A percentile compares a stretch with the other conserved stretches of the same genome.
phyloP scores from a whole-genome alignment of 2,113 vertebrate species.

The Trematomus loennbergii region DNA sequence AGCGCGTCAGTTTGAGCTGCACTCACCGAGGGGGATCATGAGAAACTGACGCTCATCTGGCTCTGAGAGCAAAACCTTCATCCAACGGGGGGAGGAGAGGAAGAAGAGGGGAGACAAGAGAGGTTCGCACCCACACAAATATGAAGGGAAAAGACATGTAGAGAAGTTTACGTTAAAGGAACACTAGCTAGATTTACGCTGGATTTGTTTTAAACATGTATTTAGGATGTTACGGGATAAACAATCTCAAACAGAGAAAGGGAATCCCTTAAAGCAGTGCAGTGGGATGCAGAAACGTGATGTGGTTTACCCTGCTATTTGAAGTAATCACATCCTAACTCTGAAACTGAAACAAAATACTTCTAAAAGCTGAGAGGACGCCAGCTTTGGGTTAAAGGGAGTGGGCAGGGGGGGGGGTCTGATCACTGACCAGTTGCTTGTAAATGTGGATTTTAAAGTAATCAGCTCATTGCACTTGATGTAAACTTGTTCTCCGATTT shows the following conservation, averaged over 20 bases:
- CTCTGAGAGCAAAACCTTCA: constrained; percentile 24
- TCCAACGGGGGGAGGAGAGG: not conserved
- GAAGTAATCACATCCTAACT: not conserved
- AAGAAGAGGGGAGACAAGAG: too few relatives aligned
- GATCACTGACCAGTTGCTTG: not conserved
- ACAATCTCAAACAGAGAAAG: not conserved
- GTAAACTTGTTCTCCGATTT: not conserved
- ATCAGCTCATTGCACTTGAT: not conserved
- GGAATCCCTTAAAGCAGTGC: not conserved
- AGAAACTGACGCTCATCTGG: constrained; percentile 59
- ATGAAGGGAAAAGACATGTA: too few relatives aligned
- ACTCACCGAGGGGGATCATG: constrained; percentile 65
- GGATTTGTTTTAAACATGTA: not conserved
- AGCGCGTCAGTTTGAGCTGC: constrained; percentile 44
- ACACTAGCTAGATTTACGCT: too few relatives aligned
- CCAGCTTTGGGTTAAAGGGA: not conserved
- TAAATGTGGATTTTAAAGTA: not conserved
- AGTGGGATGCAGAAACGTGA: too few relatives aligned
- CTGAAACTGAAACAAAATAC: constrained; percentile 1
- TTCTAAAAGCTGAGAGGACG: not conserved
- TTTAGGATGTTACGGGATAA: too few relatives aligned
- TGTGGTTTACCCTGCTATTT: not conserved
- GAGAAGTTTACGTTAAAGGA: not conserved
- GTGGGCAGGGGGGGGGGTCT: not conserved
- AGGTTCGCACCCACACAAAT: not conserved